Evolutionary conservation across 2,888 invertebrate species (phyloP).

Genomic region (Autographa pulchrina): DNA sequence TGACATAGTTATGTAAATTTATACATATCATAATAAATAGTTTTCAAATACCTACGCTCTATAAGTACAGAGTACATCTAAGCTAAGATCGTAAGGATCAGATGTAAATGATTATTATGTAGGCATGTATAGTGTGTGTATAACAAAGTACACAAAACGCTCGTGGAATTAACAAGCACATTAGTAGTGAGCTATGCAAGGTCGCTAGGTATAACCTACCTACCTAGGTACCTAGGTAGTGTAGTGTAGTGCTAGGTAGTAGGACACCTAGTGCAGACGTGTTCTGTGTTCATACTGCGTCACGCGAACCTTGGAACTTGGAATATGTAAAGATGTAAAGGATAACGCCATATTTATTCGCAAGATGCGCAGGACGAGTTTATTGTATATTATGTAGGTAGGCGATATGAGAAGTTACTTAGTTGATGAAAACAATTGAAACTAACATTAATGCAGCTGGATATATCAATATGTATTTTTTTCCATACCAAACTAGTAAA

Average conservation of each 20-base stretch:
- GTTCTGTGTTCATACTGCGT: constrained; percentile 29
- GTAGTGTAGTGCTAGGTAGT: too few relatives aligned
- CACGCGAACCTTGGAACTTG: constrained; percentile 42
- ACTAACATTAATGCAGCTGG: too few relatives aligned
- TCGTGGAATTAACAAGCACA: constrained; percentile 46
- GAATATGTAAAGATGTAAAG: constrained; percentile 55
- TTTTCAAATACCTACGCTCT: constrained; percentile 15
- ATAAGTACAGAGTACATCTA: neutral
- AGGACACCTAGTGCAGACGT: constrained; percentile 26
- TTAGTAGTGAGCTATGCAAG: constrained; percentile 42
- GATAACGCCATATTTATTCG: constrained; percentile 45
- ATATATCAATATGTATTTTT: too few relatives aligned
- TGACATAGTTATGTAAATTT: constrained; percentile 26
- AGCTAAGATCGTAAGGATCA: constrained; percentile 22
- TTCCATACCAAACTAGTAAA: too few relatives aligned
- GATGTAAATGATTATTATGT: constrained; percentile 26
- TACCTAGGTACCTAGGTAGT: too few relatives aligned
- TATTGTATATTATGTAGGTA: constrained; percentile 28
- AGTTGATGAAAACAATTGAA: neutral
- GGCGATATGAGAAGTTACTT: constrained; percentile 8
- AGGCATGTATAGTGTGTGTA: neutral
- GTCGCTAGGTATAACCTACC: constrained; percentile 23
- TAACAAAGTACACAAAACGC: constrained; percentile 32
- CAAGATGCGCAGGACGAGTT: constrained; percentile 29
- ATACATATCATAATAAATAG: constrained; percentile 10